These are phyloP conservation scores for Probosciger aterrimus DNA, from an alignment of 2,113 vertebrate genomes.

Conservation along the genomic window DNA sequence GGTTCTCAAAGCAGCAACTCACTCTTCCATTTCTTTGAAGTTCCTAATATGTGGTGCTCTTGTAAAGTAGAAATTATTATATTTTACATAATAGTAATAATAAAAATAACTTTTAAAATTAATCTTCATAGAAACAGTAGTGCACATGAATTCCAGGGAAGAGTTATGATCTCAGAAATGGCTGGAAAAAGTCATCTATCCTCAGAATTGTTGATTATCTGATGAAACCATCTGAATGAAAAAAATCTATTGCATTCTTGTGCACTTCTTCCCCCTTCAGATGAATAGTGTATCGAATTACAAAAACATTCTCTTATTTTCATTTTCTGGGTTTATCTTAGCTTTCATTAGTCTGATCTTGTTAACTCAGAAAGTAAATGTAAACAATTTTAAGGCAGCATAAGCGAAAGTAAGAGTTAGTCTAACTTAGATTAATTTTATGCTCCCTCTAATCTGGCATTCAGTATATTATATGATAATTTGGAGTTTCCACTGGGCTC, in stretches of 20 bases:
- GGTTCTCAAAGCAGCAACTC: not conserved
- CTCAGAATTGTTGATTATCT: not conserved
- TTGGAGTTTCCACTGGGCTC: not conserved
- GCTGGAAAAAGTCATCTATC: not conserved
- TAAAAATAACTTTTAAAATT: not conserved
- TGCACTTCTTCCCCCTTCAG: fast-evolving
- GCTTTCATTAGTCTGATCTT: not conserved
- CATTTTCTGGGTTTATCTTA: not conserved
- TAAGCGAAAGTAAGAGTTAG: not conserved
- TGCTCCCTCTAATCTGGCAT: not conserved
- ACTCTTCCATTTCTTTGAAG: not conserved
- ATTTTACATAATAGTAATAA: not conserved
- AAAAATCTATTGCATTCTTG: not conserved
- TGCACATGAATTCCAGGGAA: not conserved
- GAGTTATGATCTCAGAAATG: not conserved
- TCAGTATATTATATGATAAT: not conserved
- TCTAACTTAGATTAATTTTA: not conserved
- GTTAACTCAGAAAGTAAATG: not conserved
- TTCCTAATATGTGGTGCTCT: not conserved
- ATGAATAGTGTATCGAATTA: not conserved
- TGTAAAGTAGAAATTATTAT: not conserved
- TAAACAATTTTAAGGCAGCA: not conserved
- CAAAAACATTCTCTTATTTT: not conserved
- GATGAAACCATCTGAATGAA: not conserved
- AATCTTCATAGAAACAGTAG: not conserved